Conservation (phyloP, 37 sponge, comb jelly and placozoan species). For the Spongia lamella region DNA sequence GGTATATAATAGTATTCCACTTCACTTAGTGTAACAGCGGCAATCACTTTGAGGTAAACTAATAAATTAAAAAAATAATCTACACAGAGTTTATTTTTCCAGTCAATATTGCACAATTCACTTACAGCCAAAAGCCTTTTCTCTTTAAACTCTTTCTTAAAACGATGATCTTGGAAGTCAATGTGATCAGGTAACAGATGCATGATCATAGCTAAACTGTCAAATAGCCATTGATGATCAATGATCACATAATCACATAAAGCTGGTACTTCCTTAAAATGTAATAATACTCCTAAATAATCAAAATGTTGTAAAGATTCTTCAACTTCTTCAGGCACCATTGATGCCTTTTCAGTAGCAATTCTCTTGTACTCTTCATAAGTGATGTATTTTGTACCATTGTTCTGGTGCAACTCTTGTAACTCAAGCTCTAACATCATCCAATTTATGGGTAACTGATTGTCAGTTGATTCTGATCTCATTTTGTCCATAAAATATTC, state of each 20-base stretch:
- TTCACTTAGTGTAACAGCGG: no score
- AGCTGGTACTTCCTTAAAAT: constrained; percentile 23
- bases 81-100: no score
- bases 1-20: no score
- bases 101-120: no score
- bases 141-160: no score
- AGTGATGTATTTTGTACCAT: neutral
- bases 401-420: neutral
- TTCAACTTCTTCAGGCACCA: constrained; percentile 9
- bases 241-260: constrained; percentile 18
- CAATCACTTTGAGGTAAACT: no score
- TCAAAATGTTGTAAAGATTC: constrained; percentile 52
- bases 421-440: constrained; percentile 40
- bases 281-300: constrained; percentile 49
- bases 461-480: constrained; percentile 5
- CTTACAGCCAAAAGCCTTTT: no score
- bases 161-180: no score
- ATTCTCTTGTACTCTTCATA: constrained; percentile 14
- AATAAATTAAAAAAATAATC: no score
- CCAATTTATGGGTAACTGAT: constrained; percentile 42
- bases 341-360: constrained; percentile 8
- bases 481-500: constrained; percentile 17
- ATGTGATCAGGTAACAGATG: no score
- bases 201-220: neutral
- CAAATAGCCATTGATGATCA: constrained; percentile 45